Conservation (phyloP, 1,140 invertebrate species). For the Calephelis virginiensis region DNA sequence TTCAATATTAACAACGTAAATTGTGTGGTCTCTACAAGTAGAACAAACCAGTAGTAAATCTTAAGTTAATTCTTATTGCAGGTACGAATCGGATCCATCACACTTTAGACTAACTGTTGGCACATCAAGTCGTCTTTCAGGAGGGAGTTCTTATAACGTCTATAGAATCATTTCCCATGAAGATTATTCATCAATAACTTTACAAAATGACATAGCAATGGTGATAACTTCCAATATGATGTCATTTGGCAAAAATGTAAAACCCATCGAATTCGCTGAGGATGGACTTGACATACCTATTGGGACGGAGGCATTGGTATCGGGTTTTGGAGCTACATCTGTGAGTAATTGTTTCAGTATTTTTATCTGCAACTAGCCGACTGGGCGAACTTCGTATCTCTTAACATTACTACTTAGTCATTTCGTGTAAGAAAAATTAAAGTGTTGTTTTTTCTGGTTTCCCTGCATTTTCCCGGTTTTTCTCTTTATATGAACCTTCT, state of each 20-base stretch:
- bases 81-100: slow-evolving; percentile 39
- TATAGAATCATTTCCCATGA: slow-evolving; percentile 45
- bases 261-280: slow-evolving; percentile 40
- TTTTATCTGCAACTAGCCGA: background rate
- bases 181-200: slow-evolving; percentile 40
- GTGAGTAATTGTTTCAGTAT: slow-evolving; percentile 41
- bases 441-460: too few relatives aligned
- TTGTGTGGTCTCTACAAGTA: too few relatives aligned
- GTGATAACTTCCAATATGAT: slow-evolving; percentile 43
- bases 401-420: too few relatives aligned
- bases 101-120: slow-evolving; percentile 52
- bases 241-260: slow-evolving; percentile 40
- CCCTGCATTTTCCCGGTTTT: too few relatives aligned
- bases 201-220: slow-evolving; percentile 60
- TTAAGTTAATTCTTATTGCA: slow-evolving; percentile 29
- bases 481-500: too few relatives aligned
- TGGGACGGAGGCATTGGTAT: slow-evolving; percentile 54
- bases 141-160: slow-evolving; percentile 52
- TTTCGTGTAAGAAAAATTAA: too few relatives aligned
- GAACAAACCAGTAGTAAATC: too few relatives aligned
- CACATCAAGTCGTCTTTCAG: slow-evolving; percentile 42
- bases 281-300: slow-evolving; percentile 34
- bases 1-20: too few relatives aligned
- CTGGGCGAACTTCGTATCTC: too few relatives aligned
- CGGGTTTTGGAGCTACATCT: slow-evolving; percentile 60